These are phyloP conservation scores for Macaria notata DNA, from an alignment of 2,888 invertebrate species.

Conservation along the genomic window DNA sequence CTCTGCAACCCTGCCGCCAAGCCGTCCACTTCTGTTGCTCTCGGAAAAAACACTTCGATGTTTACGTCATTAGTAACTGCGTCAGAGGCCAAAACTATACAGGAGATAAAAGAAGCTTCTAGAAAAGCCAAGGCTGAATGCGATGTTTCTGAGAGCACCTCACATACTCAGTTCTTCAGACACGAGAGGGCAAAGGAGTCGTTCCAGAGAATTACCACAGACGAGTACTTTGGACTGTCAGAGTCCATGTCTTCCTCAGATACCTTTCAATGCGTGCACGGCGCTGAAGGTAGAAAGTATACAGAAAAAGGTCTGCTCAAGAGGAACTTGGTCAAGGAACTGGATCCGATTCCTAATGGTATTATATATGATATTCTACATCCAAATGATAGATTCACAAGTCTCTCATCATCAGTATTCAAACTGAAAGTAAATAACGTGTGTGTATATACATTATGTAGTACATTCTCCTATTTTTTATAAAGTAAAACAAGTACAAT, in stretches of 20 bases:
- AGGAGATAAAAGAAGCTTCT: constrained; percentile 7
- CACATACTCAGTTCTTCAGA: constrained; percentile 58
- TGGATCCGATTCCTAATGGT: constrained; percentile 56
- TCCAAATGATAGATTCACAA: too few relatives aligned
- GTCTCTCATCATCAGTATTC: too few relatives aligned
- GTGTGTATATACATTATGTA: too few relatives aligned
- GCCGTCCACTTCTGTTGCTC: too few relatives aligned
- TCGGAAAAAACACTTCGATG: too few relatives aligned
- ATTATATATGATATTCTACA: too few relatives aligned
- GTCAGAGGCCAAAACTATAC: constrained; percentile 2
- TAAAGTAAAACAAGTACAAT: too few relatives aligned
- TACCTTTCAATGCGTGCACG: constrained; percentile 56
- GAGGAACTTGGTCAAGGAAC: constrained; percentile 51
- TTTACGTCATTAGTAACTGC: neutral
- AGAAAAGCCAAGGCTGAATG: constrained; percentile 43
- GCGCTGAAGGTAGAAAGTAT: constrained; percentile 51
- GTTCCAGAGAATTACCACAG: constrained; percentile 45
- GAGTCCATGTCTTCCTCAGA: constrained; percentile 58
- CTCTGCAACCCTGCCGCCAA: too few relatives aligned
- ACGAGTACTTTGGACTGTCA: constrained; percentile 47
- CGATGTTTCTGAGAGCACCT: constrained; percentile 38
- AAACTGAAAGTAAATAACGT: too few relatives aligned
- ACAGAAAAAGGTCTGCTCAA: constrained; percentile 51
- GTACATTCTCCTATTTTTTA: too few relatives aligned
- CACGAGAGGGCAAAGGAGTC: constrained; percentile 36